Evolutionary conservation across 1,140 invertebrate genomes (phyloP), one percentile per base, ranked within the genome.

Genomic region (Nixonia krombeini): DNA sequence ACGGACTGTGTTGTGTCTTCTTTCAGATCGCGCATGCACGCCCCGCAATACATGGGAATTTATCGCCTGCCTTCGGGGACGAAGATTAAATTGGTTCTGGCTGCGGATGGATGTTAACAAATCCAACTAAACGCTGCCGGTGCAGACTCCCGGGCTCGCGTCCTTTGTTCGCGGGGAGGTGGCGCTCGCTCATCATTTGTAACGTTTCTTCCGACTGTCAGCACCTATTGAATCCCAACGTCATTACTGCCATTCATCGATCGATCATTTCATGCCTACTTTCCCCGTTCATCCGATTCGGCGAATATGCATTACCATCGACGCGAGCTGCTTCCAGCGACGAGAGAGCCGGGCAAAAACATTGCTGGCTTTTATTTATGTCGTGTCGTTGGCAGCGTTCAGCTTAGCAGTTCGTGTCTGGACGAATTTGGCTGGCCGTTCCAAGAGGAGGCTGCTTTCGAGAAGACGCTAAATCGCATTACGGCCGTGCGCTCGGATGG

Each of bases 71-170:
- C 44, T 49, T 23, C 21, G 50, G 28, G 17, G 16, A 16, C 47
- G 62, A 47, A 69, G 63, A 73, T 70, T 67, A 67, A 75, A 72
- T 75, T 71, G 65, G 23, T 53, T 59, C 61, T 17, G 26, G 28
- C 15, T n/a, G 29, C 1, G 25, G 26, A 8, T 35, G 8, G 29
- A 33, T 33, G 8, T 45, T 16, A 6, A 26, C 16, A 10, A 40
- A 18, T 17, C 21, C n/a, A n/a, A n/a, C n/a, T n/a, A n/a, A n/a
- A n/a, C n/a, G n/a, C n/a, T n/a, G n/a, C n/a, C n/a, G n/a, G n/a
- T n/a, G n/a, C n/a, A n/a, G n/a, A n/a, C n/a, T n/a, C n/a, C n/a
- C n/a, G n/a, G n/a, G n/a, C n/a, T n/a, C n/a, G n/a, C n/a, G n/a
- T n/a, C n/a, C n/a, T n/a, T n/a, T n/a, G n/a, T n/a, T n/a, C n/a